Percentiles rank a stretch among this genome's conserved stretches.
Evolutionary conservation across 1,140 invertebrate genomes (phyloP).

Genomic region (Saccostrea glomerata): DNA sequence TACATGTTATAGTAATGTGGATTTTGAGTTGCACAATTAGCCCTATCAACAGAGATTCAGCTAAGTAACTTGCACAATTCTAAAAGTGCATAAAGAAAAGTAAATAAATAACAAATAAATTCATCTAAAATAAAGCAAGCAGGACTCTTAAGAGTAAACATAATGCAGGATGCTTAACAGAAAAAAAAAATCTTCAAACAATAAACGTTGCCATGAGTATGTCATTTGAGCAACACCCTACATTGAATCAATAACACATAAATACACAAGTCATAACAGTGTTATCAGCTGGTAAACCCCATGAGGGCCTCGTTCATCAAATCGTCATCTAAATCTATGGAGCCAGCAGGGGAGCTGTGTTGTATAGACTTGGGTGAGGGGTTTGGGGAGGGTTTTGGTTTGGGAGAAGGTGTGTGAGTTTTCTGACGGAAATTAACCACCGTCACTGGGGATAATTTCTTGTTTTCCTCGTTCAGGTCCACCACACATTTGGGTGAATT

Average conservation of each 20-base stretch:
- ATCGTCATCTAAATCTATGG: slow-evolving; percentile 55
- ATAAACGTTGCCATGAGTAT: not conserved
- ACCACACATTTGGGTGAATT: slow-evolving; percentile 53
- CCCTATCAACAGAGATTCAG: not conserved
- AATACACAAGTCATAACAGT: not conserved
- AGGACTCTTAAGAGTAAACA: not conserved
- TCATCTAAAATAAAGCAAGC: not conserved
- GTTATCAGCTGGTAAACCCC: slow-evolving; percentile 44
- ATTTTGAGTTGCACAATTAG: too few relatives aligned
- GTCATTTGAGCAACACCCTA: not conserved
- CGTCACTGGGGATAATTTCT: not conserved
- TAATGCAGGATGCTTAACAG: not conserved
- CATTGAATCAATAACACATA: not conserved
- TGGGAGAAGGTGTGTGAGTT: slow-evolving; percentile 46
- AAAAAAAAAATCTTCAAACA: not conserved
- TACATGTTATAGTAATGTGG: too few relatives aligned
- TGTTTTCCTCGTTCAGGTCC: slow-evolving; percentile 43
- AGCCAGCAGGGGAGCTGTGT: slow-evolving; percentile 41
- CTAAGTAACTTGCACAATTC: not conserved
- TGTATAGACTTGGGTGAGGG: slow-evolving; percentile 43
- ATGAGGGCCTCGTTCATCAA: slow-evolving; percentile 56
- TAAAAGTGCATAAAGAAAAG: not conserved
- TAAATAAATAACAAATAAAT: not conserved
- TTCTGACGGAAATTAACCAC: slow-evolving; percentile 20
- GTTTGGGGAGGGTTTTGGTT: slow-evolving; percentile 46